These are phyloP conservation scores for Phylloscopus whistleri DNA, from an alignment of 2,113 vertebrate genomes.

Conservation along the genomic window DNA sequence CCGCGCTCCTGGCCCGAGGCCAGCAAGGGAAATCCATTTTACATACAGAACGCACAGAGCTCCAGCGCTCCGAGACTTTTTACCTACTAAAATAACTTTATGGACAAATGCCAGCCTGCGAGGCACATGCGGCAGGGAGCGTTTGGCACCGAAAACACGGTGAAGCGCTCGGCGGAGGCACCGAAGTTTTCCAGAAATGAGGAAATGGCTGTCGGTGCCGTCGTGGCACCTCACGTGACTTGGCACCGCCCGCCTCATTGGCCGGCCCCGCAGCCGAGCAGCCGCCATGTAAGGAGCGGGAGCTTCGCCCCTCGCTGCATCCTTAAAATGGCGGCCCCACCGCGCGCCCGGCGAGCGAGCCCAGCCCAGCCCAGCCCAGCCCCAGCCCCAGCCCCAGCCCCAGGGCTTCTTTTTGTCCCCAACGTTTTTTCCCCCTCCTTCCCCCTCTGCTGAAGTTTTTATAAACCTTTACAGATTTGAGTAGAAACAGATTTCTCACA, in stretches of 20 bases:
- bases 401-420: background rate
- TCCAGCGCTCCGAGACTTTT: slow-evolving; percentile 78
- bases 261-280: slow-evolving; percentile 77
- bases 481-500: slow-evolving; percentile 88
- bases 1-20: slow-evolving; percentile 80
- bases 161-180: slow-evolving; percentile 70
- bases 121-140: slow-evolving; percentile 69
- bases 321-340: slow-evolving; percentile 87
- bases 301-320: slow-evolving; percentile 78
- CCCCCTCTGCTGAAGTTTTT: slow-evolving; percentile 64
- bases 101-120: slow-evolving; percentile 78
- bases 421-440: background rate
- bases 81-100: slow-evolving; percentile 83
- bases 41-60: slow-evolving; percentile 87
- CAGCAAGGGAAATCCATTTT: slow-evolving; percentile 93
- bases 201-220: slow-evolving; percentile 82
- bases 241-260: slow-evolving; percentile 78
- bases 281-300: slow-evolving; percentile 90
- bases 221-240: slow-evolving; percentile 87
- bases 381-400: background rate
- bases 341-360: slow-evolving; percentile 68
- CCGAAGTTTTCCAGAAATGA: slow-evolving; percentile 66
- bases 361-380: slow-evolving; percentile 29
- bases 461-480: slow-evolving; percentile 81
- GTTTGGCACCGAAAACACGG: slow-evolving; percentile 73